A percentile compares a stretch with the other conserved stretches of the same genome.
These are phyloP conservation scores for Nettapus auritus DNA, from an alignment of 2,113 vertebrate genomes.

Conservation along the genomic window DNA sequence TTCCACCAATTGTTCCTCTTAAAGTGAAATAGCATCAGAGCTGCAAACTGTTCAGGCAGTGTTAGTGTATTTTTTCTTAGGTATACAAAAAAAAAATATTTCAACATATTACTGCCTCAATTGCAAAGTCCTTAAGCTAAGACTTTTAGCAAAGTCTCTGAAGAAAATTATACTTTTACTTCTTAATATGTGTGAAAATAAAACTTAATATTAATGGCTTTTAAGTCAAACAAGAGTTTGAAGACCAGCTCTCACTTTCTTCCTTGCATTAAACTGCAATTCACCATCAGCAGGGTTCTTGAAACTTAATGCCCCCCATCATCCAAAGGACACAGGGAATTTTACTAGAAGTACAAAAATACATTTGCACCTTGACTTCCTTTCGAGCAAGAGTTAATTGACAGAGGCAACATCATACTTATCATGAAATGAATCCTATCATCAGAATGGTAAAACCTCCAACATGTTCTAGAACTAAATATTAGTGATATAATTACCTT, in stretches of 20 bases:
- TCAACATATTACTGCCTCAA: not conserved
- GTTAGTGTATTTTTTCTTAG: not conserved
- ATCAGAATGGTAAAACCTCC: not conserved
- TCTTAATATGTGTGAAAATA: not conserved
- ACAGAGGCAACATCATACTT: not conserved
- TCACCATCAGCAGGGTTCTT: not conserved
- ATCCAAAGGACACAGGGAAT: not conserved
- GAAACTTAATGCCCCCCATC: not conserved
- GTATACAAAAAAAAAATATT: not conserved
- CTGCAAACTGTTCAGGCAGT: not conserved
- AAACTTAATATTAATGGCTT: not conserved
- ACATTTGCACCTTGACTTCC: not conserved
- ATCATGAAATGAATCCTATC: not conserved
- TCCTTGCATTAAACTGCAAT: not conserved
- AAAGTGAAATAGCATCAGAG: slow-evolving; percentile 17
- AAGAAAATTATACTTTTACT: not conserved
- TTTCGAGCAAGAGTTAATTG: not conserved
- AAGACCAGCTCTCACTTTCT: not conserved
- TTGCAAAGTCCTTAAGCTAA: not conserved
- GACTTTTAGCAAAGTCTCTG: not conserved
- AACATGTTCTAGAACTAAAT: not conserved
- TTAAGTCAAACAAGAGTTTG: not conserved
- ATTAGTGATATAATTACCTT: not conserved
- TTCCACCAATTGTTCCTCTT: slow-evolving; percentile 52
- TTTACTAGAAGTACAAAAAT: not conserved